A percentile compares a stretch with the other conserved stretches of the same genome.
These are phyloP conservation scores for Centropyge bicolor DNA, from an alignment of 2,797 vertebrate species.

Conservation along the genomic window DNA sequence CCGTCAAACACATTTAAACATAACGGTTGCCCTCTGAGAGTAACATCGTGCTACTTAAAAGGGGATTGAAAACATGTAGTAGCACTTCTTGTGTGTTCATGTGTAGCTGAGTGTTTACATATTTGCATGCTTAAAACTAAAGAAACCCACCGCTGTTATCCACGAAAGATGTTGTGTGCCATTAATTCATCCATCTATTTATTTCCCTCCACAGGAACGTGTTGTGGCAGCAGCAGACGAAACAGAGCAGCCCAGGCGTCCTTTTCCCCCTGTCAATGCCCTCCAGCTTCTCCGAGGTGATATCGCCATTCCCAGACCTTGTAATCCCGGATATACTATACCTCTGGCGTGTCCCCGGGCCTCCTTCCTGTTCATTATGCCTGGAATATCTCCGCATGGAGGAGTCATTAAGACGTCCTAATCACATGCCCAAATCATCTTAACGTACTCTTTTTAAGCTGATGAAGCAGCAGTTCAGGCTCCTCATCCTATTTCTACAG, in stretches of 20 bases:
- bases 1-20: slow-evolving; percentile 8
- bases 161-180: background rate
- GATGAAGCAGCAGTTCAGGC: slow-evolving; percentile 23
- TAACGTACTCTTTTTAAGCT: slow-evolving; percentile 24
- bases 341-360: slow-evolving; percentile 15
- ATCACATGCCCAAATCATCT: slow-evolving; percentile 36
- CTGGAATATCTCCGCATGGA: slow-evolving; percentile 44
- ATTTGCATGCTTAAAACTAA: background rate
- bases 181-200: slow-evolving; percentile 2
- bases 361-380: slow-evolving; percentile 35
- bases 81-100: background rate
- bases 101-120: background rate
- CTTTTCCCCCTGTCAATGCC: slow-evolving; percentile 18
- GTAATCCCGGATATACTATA: slow-evolving; percentile 49
- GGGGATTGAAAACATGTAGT: background rate
- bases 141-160: background rate
- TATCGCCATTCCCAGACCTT: slow-evolving; percentile 40
- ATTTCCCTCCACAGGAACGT: slow-evolving; percentile 10
- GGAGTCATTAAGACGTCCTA: slow-evolving; percentile 45
- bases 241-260: slow-evolving; percentile 7
- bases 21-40: background rate
- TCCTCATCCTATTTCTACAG: background rate
- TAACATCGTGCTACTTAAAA: background rate
- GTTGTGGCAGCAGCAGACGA: slow-evolving; percentile 7
- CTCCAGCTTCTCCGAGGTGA: slow-evolving; percentile 27